Conservation (phyloP, 2,797 vertebrate genomes). For the Chrysocyon brachyurus region DNA sequence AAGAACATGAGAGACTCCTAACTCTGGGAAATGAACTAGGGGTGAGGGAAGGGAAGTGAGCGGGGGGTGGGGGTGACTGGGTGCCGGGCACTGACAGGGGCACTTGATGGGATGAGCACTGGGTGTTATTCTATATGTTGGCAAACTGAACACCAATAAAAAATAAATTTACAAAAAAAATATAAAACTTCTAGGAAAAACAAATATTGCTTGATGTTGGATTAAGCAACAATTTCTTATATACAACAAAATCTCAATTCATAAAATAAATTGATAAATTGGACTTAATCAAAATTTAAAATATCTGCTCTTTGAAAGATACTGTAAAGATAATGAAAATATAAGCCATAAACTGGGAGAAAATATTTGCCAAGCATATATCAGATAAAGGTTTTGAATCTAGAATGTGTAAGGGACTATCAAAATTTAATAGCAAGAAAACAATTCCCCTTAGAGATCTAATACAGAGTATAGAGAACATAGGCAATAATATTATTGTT, state of each 20-base stretch:
- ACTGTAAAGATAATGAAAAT: neutral
- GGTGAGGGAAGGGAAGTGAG: too few species aligned
- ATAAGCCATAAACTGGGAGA: neutral
- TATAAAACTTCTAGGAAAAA: neutral
- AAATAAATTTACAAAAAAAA: too few species aligned
- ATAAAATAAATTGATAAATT: neutral
- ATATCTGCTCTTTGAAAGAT: neutral
- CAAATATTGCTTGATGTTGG: neutral
- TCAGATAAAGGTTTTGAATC: neutral
- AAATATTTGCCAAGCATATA: neutral
- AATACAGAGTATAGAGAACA: neutral
- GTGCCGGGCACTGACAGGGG: too few species aligned
- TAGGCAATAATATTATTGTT: neutral
- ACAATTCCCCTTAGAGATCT: neutral
- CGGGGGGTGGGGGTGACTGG: too few species aligned
- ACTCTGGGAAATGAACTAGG: too few species aligned
- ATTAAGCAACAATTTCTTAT: slow-evolving; percentile 2
- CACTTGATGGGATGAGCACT: too few species aligned
- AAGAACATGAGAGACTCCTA: too few species aligned
- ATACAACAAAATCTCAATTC: slow-evolving; percentile 32
- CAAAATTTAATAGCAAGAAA: neutral
- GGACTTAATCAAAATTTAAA: neutral
- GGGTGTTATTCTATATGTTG: too few species aligned
- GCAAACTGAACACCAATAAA: too few species aligned
- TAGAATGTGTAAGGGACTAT: neutral